Conservation (phyloP, 2,113 vertebrate species). For the Ptilonorhynchus violaceus region DNA sequence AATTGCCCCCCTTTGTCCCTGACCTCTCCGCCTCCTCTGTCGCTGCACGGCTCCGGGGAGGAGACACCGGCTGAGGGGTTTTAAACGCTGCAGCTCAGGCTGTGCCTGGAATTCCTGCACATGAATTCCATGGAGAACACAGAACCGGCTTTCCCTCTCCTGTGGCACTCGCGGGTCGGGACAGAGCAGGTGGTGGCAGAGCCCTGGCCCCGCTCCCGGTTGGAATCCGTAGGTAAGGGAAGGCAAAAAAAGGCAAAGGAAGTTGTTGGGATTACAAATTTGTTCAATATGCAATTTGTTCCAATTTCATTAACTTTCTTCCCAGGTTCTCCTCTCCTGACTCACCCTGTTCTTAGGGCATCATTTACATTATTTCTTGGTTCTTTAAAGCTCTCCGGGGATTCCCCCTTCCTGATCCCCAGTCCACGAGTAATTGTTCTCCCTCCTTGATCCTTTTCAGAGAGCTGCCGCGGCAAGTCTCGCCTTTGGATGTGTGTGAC, state of each 20-base stretch:
- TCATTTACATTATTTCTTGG: background rate
- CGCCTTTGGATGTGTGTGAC: background rate
- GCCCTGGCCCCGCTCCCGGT: rapidly evolving
- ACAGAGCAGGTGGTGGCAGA: background rate
- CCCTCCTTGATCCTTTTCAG: background rate
- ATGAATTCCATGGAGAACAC: rapidly evolving
- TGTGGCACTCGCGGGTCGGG: background rate
- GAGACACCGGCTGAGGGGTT: rapidly evolving
- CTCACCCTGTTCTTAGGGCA: background rate
- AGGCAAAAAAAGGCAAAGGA: background rate
- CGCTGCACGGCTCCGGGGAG: background rate
- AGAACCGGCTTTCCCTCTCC: background rate
- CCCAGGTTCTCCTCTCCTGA: background rate
- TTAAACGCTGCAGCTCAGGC: background rate
- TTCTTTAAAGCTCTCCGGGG: background rate
- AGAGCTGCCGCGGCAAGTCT: background rate
- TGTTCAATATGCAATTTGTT: background rate
- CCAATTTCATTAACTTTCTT: background rate
- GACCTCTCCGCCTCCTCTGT: background rate
- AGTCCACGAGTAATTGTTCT: background rate
- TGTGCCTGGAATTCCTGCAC: background rate
- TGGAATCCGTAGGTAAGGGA: rapidly evolving
- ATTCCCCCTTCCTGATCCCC: background rate
- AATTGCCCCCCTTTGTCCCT: background rate
- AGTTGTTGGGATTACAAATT: background rate